Conservation (phyloP, 37 sponge, comb jelly and placozoan genomes). For the Trichoplax adhaerens region DNA sequence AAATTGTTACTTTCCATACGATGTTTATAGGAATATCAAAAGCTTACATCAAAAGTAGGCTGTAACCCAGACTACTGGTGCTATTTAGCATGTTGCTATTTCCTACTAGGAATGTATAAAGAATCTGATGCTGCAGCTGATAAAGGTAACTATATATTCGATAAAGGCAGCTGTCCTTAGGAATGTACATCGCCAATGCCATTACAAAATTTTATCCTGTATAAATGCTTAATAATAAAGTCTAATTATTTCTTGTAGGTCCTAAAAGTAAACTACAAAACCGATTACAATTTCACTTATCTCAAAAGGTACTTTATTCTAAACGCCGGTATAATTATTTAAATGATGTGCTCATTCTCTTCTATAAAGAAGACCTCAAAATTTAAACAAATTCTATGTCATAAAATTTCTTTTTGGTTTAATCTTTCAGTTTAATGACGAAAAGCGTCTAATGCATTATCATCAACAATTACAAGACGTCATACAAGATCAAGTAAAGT, state of each 20-base stretch:
- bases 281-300: conserved; percentile 74
- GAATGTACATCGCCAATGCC: too few relatives aligned
- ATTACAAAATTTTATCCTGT: background rate
- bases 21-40: conserved; percentile 59
- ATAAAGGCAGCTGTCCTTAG: too few relatives aligned
- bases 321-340: too few relatives aligned
- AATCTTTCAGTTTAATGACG: conserved; percentile 56
- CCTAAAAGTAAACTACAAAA: conserved; percentile 61
- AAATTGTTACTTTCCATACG: too few relatives aligned
- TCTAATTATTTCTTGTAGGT: conserved; percentile 21
- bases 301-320: conserved; percentile 55
- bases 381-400: too few relatives aligned
- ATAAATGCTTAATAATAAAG: background rate
- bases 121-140: conserved; percentile 51
- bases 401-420: too few relatives aligned
- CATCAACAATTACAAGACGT: conserved; percentile 80
- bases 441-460: conserved; percentile 55
- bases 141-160: conserved; percentile 31
- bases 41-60: conserved; percentile 23
- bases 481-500: conserved; percentile 76
- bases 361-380: too few relatives aligned
- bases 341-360: too few relatives aligned
- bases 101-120: conserved; percentile 91
- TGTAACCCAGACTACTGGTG: conserved; percentile 50
- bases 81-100: conserved; percentile 70